Percentiles rank a stretch among this genome's conserved stretches.
phyloP scores from a whole-genome alignment of 2,888 invertebrate genomes.

The Phyto melanocephala region DNA sequence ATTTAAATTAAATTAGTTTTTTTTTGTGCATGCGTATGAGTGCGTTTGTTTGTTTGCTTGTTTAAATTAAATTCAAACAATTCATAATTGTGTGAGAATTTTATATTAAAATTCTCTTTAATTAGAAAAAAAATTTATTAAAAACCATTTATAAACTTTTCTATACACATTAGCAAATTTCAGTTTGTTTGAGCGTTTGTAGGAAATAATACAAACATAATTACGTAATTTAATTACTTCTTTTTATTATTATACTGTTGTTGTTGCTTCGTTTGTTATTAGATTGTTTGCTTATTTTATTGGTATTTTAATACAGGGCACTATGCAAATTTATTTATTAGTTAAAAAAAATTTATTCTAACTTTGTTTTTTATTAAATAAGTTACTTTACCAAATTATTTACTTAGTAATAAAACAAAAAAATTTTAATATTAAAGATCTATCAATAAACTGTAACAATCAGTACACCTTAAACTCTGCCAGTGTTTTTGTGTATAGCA shows the following conservation, averaged over 20 bases:
- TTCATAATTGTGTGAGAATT: conserved; percentile 33
- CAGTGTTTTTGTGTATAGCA: no score
- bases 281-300: conserved; percentile 11
- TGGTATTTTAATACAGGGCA: not conserved
- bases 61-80: conserved; percentile 48
- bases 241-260: not conserved
- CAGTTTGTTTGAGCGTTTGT: not conserved
- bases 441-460: no score
- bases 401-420: no score
- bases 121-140: not conserved
- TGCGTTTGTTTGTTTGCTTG: conserved; percentile 24
- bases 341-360: no score
- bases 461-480: no score
- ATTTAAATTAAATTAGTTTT: conserved; percentile 57
- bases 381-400: no score
- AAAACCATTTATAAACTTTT: not conserved
- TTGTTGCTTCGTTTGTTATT: not conserved
- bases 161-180: not conserved
- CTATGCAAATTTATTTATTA: no score
- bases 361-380: no score
- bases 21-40: not conserved
- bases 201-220: conserved; percentile 12
- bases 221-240: conserved; percentile 48
- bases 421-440: no score
- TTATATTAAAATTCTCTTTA: conserved; percentile 29